Conservation (phyloP, 1,140 invertebrate species). For the Leptoteleia sp. region DNA sequence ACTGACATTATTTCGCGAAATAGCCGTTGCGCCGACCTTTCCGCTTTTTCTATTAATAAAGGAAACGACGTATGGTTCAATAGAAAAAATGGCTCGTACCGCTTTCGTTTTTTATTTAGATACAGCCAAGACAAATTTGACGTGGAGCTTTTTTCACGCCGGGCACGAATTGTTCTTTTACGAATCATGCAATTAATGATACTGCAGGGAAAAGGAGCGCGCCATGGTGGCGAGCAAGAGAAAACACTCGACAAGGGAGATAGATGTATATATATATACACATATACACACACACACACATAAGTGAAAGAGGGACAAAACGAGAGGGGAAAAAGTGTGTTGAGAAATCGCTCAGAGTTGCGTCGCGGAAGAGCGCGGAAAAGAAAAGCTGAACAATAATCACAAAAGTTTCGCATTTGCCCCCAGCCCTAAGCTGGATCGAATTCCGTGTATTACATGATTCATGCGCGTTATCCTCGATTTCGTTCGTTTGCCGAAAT, state of each 20-base stretch:
- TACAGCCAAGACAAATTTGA: conserved; percentile 42
- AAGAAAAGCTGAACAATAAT: conserved; percentile 44
- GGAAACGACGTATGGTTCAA: too few species aligned
- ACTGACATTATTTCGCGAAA: too few species aligned
- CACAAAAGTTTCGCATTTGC: conserved; percentile 30
- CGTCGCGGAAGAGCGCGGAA: conserved; percentile 9
- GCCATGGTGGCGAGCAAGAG: too few species aligned
- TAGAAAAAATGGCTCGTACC: too few species aligned
- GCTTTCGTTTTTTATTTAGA: conserved; percentile 41
- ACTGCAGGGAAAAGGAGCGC: conserved; percentile 12
- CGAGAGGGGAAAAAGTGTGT: neutral
- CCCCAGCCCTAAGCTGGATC: conserved; percentile 14
- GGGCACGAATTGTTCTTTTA: conserved; percentile 42
- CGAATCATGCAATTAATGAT: conserved; percentile 52
- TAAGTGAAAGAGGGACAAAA: too few species aligned
- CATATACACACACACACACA: too few species aligned
- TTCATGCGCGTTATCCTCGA: conserved; percentile 35
- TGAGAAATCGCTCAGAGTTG: conserved; percentile 23
- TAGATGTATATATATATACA: too few species aligned
- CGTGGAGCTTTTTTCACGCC: conserved; percentile 8
- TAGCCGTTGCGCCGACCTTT: too few species aligned
- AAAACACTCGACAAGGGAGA: too few species aligned
- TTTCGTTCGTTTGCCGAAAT: conserved; percentile 46
- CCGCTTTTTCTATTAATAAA: too few species aligned
- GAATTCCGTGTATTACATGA: conserved; percentile 38